A percentile compares a stretch with the other conserved stretches of the same genome.
phyloP scores from a whole-genome alignment of 2,888 invertebrate genomes.

The Drosophila colorata region DNA sequence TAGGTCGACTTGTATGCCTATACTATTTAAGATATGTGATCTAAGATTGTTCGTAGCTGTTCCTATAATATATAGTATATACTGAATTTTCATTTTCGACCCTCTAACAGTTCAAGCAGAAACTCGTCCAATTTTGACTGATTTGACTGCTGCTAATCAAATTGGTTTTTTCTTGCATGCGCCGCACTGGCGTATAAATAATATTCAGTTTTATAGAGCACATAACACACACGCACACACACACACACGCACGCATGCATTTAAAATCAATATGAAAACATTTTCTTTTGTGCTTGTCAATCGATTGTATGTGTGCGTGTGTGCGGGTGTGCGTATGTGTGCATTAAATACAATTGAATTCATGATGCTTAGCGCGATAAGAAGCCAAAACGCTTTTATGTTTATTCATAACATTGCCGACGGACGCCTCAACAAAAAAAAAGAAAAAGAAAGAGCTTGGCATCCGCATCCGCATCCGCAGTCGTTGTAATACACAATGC shows the following conservation, averaged over 20 bases:
- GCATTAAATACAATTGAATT: slow-evolving; percentile 76
- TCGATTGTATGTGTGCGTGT: slow-evolving; percentile 33
- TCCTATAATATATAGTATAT: not conserved
- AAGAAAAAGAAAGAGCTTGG: slow-evolving; percentile 11
- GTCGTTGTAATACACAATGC: slow-evolving; percentile 27
- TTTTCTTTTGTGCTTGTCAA: slow-evolving; percentile 66
- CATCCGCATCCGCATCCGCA: slow-evolving; percentile 34
- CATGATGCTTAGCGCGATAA: slow-evolving; percentile 71
- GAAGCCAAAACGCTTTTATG: slow-evolving; percentile 68
- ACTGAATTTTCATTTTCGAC: not conserved
- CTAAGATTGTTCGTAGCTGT: too few species aligned
- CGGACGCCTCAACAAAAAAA: slow-evolving; percentile 21
- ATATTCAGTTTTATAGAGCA: slow-evolving; percentile 60
- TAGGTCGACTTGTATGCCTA: too few species aligned
- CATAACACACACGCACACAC: slow-evolving; percentile 20
- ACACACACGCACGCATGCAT: slow-evolving; percentile 13
- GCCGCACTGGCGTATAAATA: slow-evolving; percentile 58
- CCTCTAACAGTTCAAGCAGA: slow-evolving; percentile 12
- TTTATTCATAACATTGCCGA: slow-evolving; percentile 69
- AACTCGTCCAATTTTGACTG: slow-evolving; percentile 26
- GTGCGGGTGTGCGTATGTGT: slow-evolving; percentile 28
- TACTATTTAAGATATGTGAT: too few species aligned
- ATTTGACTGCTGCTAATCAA: slow-evolving; percentile 58
- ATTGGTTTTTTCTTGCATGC: slow-evolving; percentile 24
- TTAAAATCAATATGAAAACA: slow-evolving; percentile 19